phyloP scores from a whole-genome alignment of 2,888 invertebrate genomes.

The Bibio marci region DNA sequence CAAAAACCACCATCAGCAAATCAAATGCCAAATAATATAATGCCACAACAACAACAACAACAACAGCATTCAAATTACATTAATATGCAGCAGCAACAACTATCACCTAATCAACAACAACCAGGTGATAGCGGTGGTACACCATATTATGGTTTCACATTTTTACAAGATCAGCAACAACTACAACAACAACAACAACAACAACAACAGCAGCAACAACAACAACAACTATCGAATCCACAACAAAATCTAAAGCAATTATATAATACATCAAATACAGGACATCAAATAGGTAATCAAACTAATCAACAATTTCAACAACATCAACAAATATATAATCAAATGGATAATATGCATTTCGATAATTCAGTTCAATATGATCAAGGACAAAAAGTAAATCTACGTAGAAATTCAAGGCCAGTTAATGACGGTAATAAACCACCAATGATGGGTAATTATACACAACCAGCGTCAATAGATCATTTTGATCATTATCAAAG shows the following conservation, averaged over 20 bases:
- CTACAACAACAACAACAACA: slow-evolving; percentile 16
- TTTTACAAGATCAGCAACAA: slow-evolving; percentile 18
- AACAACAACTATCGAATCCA: slow-evolving; percentile 20
- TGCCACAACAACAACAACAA: slow-evolving; percentile 9
- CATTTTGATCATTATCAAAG: slow-evolving; percentile 89
- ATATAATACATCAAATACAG: background rate
- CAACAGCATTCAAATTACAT: slow-evolving; percentile 5
- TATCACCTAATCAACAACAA: background rate
- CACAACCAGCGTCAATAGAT: slow-evolving; percentile 57
- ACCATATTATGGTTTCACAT: slow-evolving; percentile 14
- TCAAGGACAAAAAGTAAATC: slow-evolving; percentile 17
- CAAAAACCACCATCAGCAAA: slow-evolving; percentile 15
- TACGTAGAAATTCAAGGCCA: slow-evolving; percentile 35
- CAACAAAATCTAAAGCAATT: background rate
- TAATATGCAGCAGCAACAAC: slow-evolving; percentile 9
- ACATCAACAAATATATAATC: slow-evolving; percentile 12
- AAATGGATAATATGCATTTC: slow-evolving; percentile 2
- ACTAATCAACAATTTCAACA: slow-evolving; percentile 1
- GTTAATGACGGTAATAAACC: slow-evolving; percentile 33
- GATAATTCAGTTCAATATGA: slow-evolving; percentile 16
- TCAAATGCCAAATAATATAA: slow-evolving; percentile 16
- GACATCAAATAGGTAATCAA: background rate
- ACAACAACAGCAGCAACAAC: slow-evolving; percentile 17
- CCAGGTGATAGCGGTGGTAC: slow-evolving; percentile 17
- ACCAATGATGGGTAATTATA: slow-evolving; percentile 25